Percentiles rank a stretch among this genome's conserved stretches.
Evolutionary conservation across 2,113 vertebrate species (phyloP).

Genomic region (Alaudala cheleensis): DNA sequence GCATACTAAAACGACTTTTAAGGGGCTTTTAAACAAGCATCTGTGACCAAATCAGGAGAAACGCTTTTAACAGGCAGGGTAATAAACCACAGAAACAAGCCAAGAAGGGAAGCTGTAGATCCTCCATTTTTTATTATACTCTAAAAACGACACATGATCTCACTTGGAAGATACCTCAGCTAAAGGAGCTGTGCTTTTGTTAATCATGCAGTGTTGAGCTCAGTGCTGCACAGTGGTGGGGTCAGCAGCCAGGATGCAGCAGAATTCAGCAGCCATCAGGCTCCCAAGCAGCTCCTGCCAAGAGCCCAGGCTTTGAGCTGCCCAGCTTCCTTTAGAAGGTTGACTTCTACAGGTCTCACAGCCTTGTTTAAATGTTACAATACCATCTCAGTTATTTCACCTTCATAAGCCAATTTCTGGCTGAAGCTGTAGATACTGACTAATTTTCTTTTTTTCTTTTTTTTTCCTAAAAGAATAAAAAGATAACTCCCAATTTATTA

Average conservation of each 20-base stretch:
- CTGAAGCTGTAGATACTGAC: neutral
- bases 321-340: neutral
- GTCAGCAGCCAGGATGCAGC: neutral
- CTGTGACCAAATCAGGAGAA: neutral
- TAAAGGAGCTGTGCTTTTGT: neutral
- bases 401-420: neutral
- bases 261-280: fast-evolving
- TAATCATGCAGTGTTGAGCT: neutral
- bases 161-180: neutral
- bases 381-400: neutral
- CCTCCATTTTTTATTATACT: neutral
- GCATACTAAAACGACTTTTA: neutral
- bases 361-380: neutral
- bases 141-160: neutral
- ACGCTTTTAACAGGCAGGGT: neutral
- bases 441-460: neutral
- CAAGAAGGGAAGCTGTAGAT: neutral
- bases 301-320: neutral
- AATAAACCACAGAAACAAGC: neutral
- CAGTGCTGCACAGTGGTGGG: neutral
- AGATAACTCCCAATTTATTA: neutral
- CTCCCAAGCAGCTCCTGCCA: neutral
- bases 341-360: neutral
- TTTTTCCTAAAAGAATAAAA: neutral
- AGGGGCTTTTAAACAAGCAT: neutral